These are phyloP conservation scores for Himalopsyche japonica DNA, from an alignment of 2,888 invertebrate genomes.

Conservation along the genomic window DNA sequence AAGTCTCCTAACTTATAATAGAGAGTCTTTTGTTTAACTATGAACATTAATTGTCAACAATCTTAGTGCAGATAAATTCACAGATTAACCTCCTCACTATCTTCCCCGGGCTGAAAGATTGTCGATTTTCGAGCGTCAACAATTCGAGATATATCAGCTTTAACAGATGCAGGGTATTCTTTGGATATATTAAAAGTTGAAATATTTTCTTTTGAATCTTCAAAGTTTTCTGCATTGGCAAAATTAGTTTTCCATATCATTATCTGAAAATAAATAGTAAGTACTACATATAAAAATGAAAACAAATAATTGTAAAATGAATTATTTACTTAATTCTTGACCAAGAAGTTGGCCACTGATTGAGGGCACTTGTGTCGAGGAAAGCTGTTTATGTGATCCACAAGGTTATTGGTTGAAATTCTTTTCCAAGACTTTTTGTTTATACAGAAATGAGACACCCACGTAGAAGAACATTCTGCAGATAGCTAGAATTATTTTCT, in stretches of 20 bases:
- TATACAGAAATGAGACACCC: no score
- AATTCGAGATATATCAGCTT: constrained; percentile 13
- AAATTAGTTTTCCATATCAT: constrained; percentile 62
- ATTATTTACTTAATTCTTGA: no score
- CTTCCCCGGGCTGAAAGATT: constrained; percentile 17
- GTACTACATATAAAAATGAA: neutral
- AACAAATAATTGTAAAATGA: neutral
- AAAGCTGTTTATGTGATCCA: no score
- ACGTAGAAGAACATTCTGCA: no score
- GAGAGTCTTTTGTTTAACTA: no score
- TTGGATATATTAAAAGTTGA: constrained; percentile 14
- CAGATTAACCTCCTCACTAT: constrained; percentile 16
- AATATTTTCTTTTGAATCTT: constrained; percentile 32
- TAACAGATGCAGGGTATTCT: neutral
- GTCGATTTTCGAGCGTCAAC: constrained; percentile 37
- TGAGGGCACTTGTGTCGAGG: no score
- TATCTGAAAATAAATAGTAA: constrained; percentile 48
- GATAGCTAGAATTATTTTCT: no score
- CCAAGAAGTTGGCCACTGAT: no score
- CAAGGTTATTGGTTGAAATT: no score
- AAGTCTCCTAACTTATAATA: no score
- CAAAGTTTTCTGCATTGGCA: constrained; percentile 41
- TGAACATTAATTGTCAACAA: no score
- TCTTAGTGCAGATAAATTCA: neutral
- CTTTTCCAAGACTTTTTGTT: no score